These are phyloP conservation scores for Alectoris magna DNA, from an alignment of 2,797 vertebrate species.

Conservation along the genomic window DNA sequence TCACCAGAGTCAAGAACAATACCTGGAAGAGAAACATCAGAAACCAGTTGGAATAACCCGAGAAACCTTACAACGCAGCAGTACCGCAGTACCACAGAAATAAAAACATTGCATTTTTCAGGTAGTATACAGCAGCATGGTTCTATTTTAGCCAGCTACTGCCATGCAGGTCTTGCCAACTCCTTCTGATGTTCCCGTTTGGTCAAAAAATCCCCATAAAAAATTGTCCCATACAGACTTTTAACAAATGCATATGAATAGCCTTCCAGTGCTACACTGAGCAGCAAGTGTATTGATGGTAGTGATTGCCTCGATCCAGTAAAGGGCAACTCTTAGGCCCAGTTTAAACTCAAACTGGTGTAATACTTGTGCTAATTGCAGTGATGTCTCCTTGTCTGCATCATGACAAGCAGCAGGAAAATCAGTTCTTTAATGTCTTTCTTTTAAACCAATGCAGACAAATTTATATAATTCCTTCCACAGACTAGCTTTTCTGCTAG, in stretches of 20 bases:
- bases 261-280: not conserved
- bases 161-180: not conserved
- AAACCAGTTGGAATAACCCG: not conserved
- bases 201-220: not conserved
- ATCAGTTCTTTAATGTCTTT: not conserved
- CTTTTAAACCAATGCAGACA: not conserved
- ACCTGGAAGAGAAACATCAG: slow-evolving; percentile 67
- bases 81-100: not conserved
- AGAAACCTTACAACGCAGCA: not conserved
- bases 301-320: not conserved
- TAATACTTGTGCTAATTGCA: not conserved
- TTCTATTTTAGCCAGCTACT: not conserved
- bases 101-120: not conserved
- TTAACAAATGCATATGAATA: not conserved
- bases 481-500: not conserved
- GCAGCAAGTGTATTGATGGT: not conserved
- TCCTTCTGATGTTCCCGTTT: not conserved
- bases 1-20: slow-evolving; percentile 99
- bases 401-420: not conserved
- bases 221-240: not conserved
- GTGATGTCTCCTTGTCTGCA: not conserved
- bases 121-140: not conserved
- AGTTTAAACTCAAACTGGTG: not conserved
- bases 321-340: not conserved
- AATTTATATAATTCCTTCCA: not conserved